Evolutionary conservation across 2,797 vertebrate species (phyloP), one percentile per base, ranked within the genome.

Genomic region (Gila robusta): DNA sequence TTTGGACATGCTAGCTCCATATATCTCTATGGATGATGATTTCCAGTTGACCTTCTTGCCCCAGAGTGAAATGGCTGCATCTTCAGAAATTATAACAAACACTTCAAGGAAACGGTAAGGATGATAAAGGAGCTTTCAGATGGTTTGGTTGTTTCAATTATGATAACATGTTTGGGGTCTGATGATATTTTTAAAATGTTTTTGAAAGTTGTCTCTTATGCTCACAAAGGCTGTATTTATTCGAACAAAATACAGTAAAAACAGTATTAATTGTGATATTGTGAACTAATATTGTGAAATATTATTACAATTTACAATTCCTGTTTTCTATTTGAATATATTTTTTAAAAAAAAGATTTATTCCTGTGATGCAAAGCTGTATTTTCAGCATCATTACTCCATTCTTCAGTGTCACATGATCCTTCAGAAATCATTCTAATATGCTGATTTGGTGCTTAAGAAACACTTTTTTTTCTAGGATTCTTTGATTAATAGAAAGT

Each of bases 1-100:
- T 81, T 90, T 97, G 90, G 96, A 97, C 86, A 97, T 96, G 97
- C 88, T 97, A 89, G 97, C 97, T 28, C 97, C 97, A 0, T 98
- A 98, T 91, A 98, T 97, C 94, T 97, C 97, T 8, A 98, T 98
- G 97, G 97, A 98, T 0, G 97, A 98, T 0, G 97, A 98, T 92
- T 98, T 98, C 93, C 97, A 97, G 94, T 95, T 97, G 67, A 96
- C 91, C 56, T 91, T 96, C 91, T 87, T 93, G 89, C 93, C 91
- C 3, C 89, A 92, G 79, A 88, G 95, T 64, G 89, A 94, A 59
- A 79, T 90, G 6, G 73, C 67, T 0, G n/a, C 59, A 54, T 19
- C 78, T 37, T 5, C 74, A 41, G 74, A 62, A 0, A 76, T 74
- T 0, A n/a, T 26, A 17, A 79, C 37, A 32, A 52, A 49, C 8